Evolutionary conservation across 1,140 invertebrate species (phyloP).

Genomic region (Nephila pilipes): DNA sequence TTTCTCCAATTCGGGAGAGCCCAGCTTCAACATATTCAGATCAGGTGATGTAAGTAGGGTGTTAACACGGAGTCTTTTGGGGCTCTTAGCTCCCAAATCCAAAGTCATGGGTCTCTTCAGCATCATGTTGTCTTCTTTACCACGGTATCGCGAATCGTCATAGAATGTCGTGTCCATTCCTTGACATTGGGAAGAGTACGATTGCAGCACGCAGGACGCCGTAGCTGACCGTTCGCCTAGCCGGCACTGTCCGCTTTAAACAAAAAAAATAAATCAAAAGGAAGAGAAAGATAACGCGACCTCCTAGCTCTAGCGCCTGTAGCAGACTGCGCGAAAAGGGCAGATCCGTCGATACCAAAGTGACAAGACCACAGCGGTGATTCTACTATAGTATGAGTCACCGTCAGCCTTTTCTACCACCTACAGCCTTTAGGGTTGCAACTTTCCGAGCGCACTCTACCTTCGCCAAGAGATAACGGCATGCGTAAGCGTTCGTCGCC

Average conservation of each 20-base stretch:
- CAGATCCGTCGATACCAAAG: not conserved
- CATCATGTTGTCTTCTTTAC: constrained; percentile 77
- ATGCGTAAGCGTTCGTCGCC: not conserved
- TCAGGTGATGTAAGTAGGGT: constrained; percentile 90
- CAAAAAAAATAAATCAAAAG: not conserved
- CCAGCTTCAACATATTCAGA: constrained; percentile 91
- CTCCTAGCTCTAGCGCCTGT: not conserved
- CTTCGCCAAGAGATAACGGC: constrained; percentile 41
- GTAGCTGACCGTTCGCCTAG: constrained; percentile 6
- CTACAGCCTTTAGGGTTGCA: constrained; percentile 67
- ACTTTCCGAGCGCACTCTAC: not conserved
- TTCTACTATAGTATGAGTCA: constrained; percentile 71
- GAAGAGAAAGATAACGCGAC: not conserved
- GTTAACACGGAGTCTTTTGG: constrained; percentile 79
- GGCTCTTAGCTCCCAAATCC: constrained; percentile 84
- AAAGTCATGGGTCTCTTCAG: constrained; percentile 87
- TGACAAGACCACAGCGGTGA: constrained; percentile 37
- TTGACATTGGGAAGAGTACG: constrained; percentile 62
- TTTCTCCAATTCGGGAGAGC: constrained; percentile 92
- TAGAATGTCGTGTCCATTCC: constrained; percentile 86
- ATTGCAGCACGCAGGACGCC: constrained; percentile 59
- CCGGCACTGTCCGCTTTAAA: constrained; percentile 37
- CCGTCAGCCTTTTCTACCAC: constrained; percentile 74
- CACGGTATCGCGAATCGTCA: constrained; percentile 81
- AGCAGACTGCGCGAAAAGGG: not conserved